phyloP scores from a whole-genome alignment of 1,140 invertebrate species.

The Calephelis virginiensis region DNA sequence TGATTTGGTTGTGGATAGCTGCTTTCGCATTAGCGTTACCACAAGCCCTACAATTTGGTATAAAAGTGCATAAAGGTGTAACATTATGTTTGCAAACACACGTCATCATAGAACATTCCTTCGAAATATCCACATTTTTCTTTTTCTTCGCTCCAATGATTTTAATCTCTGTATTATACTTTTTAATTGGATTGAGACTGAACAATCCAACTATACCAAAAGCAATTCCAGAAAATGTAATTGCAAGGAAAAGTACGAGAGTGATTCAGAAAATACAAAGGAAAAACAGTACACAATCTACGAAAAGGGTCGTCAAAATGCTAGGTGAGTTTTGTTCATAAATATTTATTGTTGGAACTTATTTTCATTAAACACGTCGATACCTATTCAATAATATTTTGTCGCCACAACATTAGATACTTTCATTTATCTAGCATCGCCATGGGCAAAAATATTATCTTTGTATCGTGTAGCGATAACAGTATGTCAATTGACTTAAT shows the following conservation, averaged over 20 bases:
- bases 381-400: not conserved
- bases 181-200: constrained; percentile 89
- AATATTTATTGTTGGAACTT: not conserved
- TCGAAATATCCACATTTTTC: constrained; percentile 90
- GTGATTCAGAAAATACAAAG: constrained; percentile 42
- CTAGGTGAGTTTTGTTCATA: constrained; percentile 70
- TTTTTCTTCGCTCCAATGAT: constrained; percentile 94
- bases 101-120: constrained; percentile 84
- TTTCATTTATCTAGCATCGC: too few species aligned
- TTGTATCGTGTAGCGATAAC: too few species aligned
- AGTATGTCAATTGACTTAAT: too few species aligned
- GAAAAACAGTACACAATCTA: constrained; percentile 73
- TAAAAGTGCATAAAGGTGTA: constrained; percentile 71
- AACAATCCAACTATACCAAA: constrained; percentile 81
- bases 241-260: constrained; percentile 38
- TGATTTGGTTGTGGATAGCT: constrained; percentile 86
- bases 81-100: constrained; percentile 81
- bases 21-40: constrained; percentile 88
- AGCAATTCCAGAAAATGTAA: constrained; percentile 55
- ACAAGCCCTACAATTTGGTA: constrained; percentile 86
- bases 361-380: not conserved
- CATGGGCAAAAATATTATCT: too few species aligned
- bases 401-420: too few species aligned
- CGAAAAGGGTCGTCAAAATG: constrained; percentile 79
- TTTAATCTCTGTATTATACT: constrained; percentile 90